phyloP scores from a whole-genome alignment of 2,888 invertebrate genomes.

The Cryptosula pallasiana region DNA sequence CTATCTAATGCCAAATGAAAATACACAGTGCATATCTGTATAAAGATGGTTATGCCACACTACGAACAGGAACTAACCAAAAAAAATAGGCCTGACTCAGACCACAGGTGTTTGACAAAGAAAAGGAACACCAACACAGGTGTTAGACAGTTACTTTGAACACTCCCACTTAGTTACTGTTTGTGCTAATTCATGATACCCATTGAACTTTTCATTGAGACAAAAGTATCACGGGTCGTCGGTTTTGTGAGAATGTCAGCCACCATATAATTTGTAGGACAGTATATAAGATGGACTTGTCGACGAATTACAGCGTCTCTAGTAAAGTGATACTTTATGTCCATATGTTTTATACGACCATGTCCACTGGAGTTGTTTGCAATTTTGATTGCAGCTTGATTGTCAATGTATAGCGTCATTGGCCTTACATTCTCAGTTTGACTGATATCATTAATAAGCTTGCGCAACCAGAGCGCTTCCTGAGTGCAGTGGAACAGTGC shows the following conservation, averaged over 20 bases:
- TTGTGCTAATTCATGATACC: too few species aligned
- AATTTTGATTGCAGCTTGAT: conserved; percentile 32
- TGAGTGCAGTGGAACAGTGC: conserved; percentile 28
- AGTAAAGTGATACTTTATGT: conserved; percentile 30
- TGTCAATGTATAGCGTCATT: conserved; percentile 30
- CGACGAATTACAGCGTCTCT: conserved; percentile 24
- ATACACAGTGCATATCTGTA: too few species aligned
- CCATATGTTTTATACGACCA: conserved; percentile 34
- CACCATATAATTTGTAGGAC: conserved; percentile 25
- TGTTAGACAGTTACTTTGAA: too few species aligned
- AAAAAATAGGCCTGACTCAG: too few species aligned
- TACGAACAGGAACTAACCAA: too few species aligned
- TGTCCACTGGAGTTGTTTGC: conserved; percentile 32
- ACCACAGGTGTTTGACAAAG: too few species aligned
- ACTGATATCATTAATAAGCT: conserved; percentile 28
- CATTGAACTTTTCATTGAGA: too few species aligned
- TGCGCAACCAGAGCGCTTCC: conserved; percentile 30
- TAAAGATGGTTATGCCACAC: too few species aligned
- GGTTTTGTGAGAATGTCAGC: conserved; percentile 27
- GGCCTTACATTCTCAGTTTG: background rate
- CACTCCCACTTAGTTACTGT: too few species aligned
- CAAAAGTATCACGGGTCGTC: too few species aligned
- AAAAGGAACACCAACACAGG: too few species aligned
- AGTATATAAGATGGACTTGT: conserved; percentile 25
- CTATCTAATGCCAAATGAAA: too few species aligned